Evolutionary conservation across 2,888 invertebrate genomes (phyloP).

Genomic region (Drosophila subquinaria): DNA sequence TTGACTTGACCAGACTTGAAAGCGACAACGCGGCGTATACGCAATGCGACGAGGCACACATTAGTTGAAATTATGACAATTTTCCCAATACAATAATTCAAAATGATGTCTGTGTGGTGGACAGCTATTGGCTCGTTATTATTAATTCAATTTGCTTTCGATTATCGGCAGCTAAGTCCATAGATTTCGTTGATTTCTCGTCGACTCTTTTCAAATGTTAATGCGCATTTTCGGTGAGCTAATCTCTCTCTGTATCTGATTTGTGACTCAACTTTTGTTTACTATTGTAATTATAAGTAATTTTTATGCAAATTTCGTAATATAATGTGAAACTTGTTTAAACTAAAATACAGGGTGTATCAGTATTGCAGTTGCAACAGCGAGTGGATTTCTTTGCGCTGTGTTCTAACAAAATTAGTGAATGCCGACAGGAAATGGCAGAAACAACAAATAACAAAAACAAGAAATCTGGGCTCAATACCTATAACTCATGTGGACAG

Average conservation of each 20-base stretch:
- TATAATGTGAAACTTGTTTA: constrained; percentile 9
- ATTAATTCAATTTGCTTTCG: constrained; percentile 77
- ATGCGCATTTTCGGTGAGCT: constrained; percentile 52
- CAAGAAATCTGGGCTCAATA: constrained; percentile 23
- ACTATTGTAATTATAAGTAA: constrained; percentile 59
- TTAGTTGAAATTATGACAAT: constrained; percentile 80
- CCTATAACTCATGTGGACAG: constrained; percentile 73
- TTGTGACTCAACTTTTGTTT: constrained; percentile 58
- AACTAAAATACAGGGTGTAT: constrained; percentile 11
- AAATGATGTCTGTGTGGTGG: constrained; percentile 51
- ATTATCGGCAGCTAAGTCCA: constrained; percentile 63
- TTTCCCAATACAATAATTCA: constrained; percentile 74
- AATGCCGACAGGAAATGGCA: constrained; percentile 48
- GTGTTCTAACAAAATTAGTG: constrained; percentile 5
- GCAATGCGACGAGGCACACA: constrained; percentile 55
- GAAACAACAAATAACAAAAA: constrained; percentile 20
- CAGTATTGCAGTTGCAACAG: background rate
- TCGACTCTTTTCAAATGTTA: constrained; percentile 51
- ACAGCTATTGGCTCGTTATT: constrained; percentile 71
- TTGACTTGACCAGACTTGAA: constrained; percentile 26
- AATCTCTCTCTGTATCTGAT: constrained; percentile 48
- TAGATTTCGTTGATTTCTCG: constrained; percentile 16
- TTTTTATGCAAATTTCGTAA: constrained; percentile 48
- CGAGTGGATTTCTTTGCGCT: background rate
- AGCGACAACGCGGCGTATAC: constrained; percentile 35